phyloP scores from a whole-genome alignment of 2,113 vertebrate species.

The Haemorhous mexicanus region DNA sequence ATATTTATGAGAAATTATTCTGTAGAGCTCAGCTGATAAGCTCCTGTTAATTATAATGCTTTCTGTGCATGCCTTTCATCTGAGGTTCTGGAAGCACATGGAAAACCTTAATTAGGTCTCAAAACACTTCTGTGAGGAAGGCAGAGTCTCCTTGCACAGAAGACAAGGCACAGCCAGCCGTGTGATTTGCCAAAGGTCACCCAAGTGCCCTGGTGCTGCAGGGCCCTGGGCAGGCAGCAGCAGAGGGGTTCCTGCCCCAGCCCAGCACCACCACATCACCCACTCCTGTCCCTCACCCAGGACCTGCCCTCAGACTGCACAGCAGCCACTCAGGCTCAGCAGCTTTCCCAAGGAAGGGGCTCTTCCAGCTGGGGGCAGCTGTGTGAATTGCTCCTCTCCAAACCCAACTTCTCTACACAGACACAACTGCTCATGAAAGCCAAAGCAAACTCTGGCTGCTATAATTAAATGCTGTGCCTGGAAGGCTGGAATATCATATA shows the following conservation, averaged over 20 bases:
- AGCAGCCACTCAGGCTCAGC: background rate
- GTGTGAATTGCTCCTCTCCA: background rate
- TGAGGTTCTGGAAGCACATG: background rate
- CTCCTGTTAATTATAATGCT: constrained; percentile 7
- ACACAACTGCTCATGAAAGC: background rate
- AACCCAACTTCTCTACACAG: background rate
- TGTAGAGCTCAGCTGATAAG: background rate
- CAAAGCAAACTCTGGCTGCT: background rate
- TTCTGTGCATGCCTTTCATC: constrained; percentile 13
- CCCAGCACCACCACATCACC: background rate
- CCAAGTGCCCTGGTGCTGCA: background rate
- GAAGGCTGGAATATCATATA: background rate
- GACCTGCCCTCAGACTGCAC: background rate
- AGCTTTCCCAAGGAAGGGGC: background rate
- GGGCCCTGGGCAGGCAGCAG: background rate
- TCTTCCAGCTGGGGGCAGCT: background rate
- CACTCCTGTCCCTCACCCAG: background rate
- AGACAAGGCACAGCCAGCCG: background rate
- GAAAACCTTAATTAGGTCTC: constrained; percentile 56
- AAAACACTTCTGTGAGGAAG: background rate
- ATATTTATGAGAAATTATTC: background rate
- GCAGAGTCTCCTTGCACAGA: background rate
- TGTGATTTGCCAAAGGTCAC: background rate
- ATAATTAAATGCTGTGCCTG: constrained; percentile 13
- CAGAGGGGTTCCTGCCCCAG: background rate